These are phyloP conservation scores for Nephotettix cincticeps DNA, from an alignment of 1,140 invertebrate species.

Conservation along the genomic window DNA sequence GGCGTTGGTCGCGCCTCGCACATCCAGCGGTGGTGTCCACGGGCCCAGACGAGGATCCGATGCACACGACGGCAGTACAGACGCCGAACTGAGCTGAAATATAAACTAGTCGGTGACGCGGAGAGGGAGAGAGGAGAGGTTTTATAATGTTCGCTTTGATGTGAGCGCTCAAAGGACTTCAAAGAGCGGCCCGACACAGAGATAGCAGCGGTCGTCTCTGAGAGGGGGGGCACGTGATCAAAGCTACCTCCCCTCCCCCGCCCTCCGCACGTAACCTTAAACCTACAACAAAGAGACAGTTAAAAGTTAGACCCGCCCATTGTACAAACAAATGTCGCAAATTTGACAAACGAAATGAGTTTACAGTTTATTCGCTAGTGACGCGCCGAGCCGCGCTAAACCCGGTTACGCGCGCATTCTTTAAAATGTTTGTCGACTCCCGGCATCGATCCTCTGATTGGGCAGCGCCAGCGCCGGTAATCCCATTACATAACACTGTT, in stretches of 20 bases:
- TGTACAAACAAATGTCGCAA: slow-evolving; percentile 21
- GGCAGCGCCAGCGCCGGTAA: background rate
- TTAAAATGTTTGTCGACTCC: slow-evolving; percentile 7
- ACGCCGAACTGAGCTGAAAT: slow-evolving; percentile 39
- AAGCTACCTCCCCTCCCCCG: slow-evolving; percentile 21
- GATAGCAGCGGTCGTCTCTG: slow-evolving; percentile 33
- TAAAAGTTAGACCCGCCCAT: slow-evolving; percentile 30
- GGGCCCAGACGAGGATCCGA: background rate
- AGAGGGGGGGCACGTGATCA: slow-evolving; percentile 18
- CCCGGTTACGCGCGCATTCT: slow-evolving; percentile 1
- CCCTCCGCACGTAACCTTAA: slow-evolving; percentile 30
- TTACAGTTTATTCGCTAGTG: background rate
- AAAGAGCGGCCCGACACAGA: slow-evolving; percentile 40
- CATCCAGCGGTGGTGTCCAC: background rate
- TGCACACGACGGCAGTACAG: slow-evolving; percentile 19
- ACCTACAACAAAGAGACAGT: slow-evolving; percentile 33
- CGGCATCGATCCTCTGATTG: background rate
- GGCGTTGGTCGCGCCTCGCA: background rate
- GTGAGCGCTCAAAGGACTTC: slow-evolving; percentile 39
- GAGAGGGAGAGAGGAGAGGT: slow-evolving; percentile 35
- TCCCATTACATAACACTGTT: slow-evolving; percentile 4
- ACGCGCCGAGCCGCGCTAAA: background rate
- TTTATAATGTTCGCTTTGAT: slow-evolving; percentile 41
- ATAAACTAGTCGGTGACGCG: slow-evolving; percentile 40
- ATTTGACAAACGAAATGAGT: slow-evolving; percentile 23